A percentile compares a stretch with the other conserved stretches of the same genome.
Evolutionary conservation across 2,888 invertebrate genomes (phyloP).

Genomic region (Molorchus minor): DNA sequence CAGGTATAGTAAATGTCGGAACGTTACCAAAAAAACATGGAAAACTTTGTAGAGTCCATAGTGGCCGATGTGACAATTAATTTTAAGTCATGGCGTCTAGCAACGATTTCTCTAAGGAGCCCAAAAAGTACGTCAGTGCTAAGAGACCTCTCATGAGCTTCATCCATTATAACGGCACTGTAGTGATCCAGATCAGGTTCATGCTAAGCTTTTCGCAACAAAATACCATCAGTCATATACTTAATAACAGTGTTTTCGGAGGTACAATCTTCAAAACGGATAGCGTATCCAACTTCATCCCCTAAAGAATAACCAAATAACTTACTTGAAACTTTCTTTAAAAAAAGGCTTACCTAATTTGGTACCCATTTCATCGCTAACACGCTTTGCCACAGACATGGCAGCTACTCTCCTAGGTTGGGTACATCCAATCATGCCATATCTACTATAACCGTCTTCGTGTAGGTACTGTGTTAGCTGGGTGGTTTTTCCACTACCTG

Average conservation of each 20-base stretch:
- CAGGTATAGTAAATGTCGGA: conserved; percentile 93
- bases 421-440: conserved; percentile 93
- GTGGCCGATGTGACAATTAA: conserved; percentile 99
- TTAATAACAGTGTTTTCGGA: conserved; percentile 92
- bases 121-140: conserved; percentile 99
- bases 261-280: conserved; percentile 99
- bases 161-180: conserved; percentile 99
- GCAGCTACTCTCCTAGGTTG: conserved; percentile 67
- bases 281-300: conserved; percentile 93
- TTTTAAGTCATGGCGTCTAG: conserved; percentile 88
- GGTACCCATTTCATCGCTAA: conserved; percentile 96
- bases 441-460: conserved; percentile 93
- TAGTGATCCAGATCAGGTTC: conserved; percentile 98
- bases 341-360: conserved; percentile 70
- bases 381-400: conserved; percentile 99
- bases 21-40: conserved; percentile 99
- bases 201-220: conserved; percentile 92
- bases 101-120: conserved; percentile 88
- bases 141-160: conserved; percentile 97
- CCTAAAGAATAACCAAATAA: conserved; percentile 25
- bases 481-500: conserved; percentile 97
- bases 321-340: not conserved
- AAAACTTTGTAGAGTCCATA: conserved; percentile 98
- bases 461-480: conserved; percentile 97
- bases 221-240: conserved; percentile 99